phyloP scores from a whole-genome alignment of 2,113 vertebrate species.

The Hiodon alosoides region DNA sequence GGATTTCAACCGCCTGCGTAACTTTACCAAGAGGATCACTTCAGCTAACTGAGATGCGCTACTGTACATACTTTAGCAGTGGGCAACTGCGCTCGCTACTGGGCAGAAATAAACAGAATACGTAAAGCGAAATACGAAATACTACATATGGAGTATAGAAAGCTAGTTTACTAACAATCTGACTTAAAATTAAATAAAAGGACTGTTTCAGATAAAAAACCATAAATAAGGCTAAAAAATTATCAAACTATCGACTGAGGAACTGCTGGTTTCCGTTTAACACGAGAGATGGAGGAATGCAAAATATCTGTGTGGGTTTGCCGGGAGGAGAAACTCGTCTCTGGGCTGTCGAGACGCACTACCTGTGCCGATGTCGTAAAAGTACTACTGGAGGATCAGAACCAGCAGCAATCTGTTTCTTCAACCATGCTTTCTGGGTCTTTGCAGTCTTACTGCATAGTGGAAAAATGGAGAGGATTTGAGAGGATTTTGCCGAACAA shows the following conservation, averaged over 20 bases:
- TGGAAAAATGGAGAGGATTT: constrained; percentile 91
- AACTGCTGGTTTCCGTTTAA: background rate
- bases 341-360: constrained; percentile 81
- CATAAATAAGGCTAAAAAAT: background rate
- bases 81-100: background rate
- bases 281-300: constrained; percentile 71
- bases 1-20: constrained; percentile 6
- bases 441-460: constrained; percentile 76
- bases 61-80: background rate
- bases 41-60: constrained; percentile 22
- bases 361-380: constrained; percentile 85
- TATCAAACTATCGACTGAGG: background rate
- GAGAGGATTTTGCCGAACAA: constrained; percentile 84
- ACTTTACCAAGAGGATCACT: constrained; percentile 13
- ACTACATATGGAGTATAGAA: background rate
- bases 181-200: background rate
- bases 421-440: constrained; percentile 56
- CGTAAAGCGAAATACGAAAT: background rate
- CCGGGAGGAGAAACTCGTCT: constrained; percentile 85
- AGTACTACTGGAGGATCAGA: constrained; percentile 76
- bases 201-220: background rate
- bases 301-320: constrained; percentile 89
- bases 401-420: constrained; percentile 46
- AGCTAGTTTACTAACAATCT: background rate
- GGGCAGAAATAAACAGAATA: background rate